Base-by-base conservation (phyloP, 2,797 vertebrate species). In the Erpetoichthys calabaricus region DNA sequence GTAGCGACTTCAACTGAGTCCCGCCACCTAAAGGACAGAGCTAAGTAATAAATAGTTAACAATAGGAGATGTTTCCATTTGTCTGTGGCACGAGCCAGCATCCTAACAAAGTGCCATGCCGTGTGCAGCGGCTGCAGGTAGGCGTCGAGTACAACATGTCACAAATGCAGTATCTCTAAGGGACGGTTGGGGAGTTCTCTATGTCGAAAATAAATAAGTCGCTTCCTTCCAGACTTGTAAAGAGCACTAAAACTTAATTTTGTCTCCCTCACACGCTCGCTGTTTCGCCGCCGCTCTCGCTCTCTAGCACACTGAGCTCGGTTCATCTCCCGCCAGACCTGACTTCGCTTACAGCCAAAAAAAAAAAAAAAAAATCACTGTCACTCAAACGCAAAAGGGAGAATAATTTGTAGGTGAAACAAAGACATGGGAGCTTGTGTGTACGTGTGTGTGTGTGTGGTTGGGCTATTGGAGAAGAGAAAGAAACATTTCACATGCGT, bases 341-440 rank as follows among this genome's bases (percentile, higher is more conserved):
- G 81, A 84, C 81, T 80, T 78, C 75, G 80, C 83, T 79, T 63
- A 65, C 57, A 79, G 80, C 74, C 70, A 79, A 75, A 68, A 3
- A 5, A 47, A n/a, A n/a, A n/a, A n/a, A 63, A 70, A 75, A 75
- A 75, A 73, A 74, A 72, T 76, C 67, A 65, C 74, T 79, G 77
- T 80, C 78, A 77, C 63, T 78, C 73, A 71, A 47, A 52, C 45
- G 46, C 25, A 55, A 47, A 62, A 56, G 53, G 59, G 47, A 3
- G 55, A 63, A 55, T 57, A 60, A 60, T 57, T 57, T 56, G 54
- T 62, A 50, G 56, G 57, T 60, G 47, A 61, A 51, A 49, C 63
- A 53, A 50, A 52, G 57, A 56, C 57, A 42, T 47, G 45, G 25
- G 44, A 45, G 47, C 25, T 25, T 25, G 25, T 25, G 25, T 25